Evolutionary conservation across 92 coral and sea anemone species (phyloP).

Genomic region (Palythoa grandis): DNA sequence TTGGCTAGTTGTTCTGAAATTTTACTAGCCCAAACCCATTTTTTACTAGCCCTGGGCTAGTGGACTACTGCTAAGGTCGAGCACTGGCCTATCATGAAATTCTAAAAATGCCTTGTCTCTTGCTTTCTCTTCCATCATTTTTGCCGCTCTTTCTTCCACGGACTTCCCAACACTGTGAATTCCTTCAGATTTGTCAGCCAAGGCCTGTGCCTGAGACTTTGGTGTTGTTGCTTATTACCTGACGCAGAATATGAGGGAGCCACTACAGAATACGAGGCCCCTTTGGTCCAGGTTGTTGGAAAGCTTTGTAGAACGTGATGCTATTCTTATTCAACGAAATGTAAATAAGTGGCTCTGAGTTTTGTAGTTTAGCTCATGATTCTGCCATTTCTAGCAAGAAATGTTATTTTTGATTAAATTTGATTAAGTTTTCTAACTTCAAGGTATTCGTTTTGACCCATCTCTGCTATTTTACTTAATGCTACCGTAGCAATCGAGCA

Average conservation of each 20-base stretch:
- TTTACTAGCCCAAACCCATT: no score
- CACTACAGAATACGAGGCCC: constrained; percentile 17
- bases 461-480: no score
- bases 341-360: constrained; percentile 26
- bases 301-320: constrained; percentile 40
- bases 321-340: constrained; percentile 20
- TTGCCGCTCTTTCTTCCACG: not conserved
- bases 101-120: not conserved
- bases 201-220: constrained; percentile 1
- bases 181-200: not conserved
- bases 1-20: no score
- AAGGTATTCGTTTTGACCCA: no score
- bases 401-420: constrained; percentile 28
- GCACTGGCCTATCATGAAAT: no score
- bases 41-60: no score
- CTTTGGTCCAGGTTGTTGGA: constrained; percentile 5
- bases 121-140: not conserved
- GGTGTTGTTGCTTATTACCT: no score
- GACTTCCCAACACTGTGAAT: not conserved
- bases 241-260: no score
- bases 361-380: constrained; percentile 15
- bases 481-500: no score
- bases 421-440: constrained; percentile 10
- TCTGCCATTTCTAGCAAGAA: constrained; percentile 12
- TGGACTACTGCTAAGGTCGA: no score